Evolutionary conservation across 1,140 invertebrate species (phyloP), one percentile per base, ranked within the genome.

Genomic region (Papilio dardanus): DNA sequence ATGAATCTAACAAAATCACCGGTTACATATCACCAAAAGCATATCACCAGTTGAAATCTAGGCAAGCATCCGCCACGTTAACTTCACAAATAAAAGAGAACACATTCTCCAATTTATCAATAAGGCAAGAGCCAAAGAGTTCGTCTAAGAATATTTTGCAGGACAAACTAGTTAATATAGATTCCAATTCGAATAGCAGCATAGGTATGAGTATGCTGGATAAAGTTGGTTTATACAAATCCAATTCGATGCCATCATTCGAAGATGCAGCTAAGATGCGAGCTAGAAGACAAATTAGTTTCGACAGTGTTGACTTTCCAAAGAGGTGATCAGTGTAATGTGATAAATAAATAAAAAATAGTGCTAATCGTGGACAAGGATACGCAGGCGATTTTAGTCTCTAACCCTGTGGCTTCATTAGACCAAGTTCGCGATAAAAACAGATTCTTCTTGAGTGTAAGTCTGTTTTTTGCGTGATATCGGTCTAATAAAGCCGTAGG

Each of bases 121-220:
- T 79, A 0, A 92, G 87, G 77, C 82, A 83, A 10, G 91, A 93
- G 58, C 83, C 86, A 0, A 87, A 85, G 40, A 89, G 86, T 54
- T 76, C 76, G 5, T 83, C 87, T 0, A 94, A 93, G 76, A 93
- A 92, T 65, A 88, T 94, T 68, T 76, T 94, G 28, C 93, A 94
- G 83, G 93, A 94, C 77, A 94, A 94, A 85, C 76, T 92, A 76
- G 84, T 94, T 1, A 94, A 94, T 79, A 90, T 94, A 40, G 92
- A 94, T 42, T 77, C 78, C 5, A 92, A 88, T 40, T 92, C 92
- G 0, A 92, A 90, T 66, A 88, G 87, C 50, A 90, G 88, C 54
- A 87, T 85, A 71, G 81, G 86, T 14, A 71, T 87, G 3, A 86
- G 85, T 62, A 78, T 85, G 54, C 66, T 88, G 2, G 90, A 92